These are phyloP conservation scores for Siphamia tubifer DNA, from an alignment of 2,113 vertebrate genomes.

Conservation along the genomic window DNA sequence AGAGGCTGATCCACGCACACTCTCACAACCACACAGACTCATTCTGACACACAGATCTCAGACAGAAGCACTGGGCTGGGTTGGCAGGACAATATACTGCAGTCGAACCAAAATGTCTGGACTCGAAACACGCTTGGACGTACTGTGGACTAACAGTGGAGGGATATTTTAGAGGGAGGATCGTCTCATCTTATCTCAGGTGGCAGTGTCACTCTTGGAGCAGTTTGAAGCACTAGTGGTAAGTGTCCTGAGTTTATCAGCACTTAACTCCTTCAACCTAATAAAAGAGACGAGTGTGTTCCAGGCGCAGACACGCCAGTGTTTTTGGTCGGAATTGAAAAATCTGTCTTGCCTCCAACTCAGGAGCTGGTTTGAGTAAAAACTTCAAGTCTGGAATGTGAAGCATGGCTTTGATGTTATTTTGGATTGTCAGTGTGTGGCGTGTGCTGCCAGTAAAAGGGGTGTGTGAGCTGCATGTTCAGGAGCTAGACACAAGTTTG, in stretches of 20 bases:
- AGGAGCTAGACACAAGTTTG: slow-evolving; percentile 19
- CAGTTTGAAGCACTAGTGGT: slow-evolving; percentile 36
- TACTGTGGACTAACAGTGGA: slow-evolving; percentile 32
- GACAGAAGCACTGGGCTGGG: slow-evolving; percentile 23
- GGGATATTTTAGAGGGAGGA: slow-evolving; percentile 21
- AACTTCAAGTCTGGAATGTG: slow-evolving; percentile 54
- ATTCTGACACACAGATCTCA: slow-evolving; percentile 37
- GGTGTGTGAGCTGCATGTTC: slow-evolving; percentile 26
- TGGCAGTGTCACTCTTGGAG: slow-evolving; percentile 33
- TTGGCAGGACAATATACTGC: slow-evolving; percentile 48
- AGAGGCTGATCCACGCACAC: slow-evolving; percentile 51
- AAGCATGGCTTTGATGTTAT: slow-evolving; percentile 64
- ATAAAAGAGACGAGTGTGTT: not conserved
- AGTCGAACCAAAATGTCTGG: slow-evolving; percentile 23
- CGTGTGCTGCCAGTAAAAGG: slow-evolving; percentile 32
- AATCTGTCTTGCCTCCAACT: slow-evolving; percentile 17
- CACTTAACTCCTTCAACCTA: not conserved
- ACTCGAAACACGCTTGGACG: slow-evolving; percentile 13
- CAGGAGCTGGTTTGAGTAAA: slow-evolving; percentile 35
- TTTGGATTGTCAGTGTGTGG: slow-evolving; percentile 49
- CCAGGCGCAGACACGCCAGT: not conserved
- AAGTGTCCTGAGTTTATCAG: slow-evolving; percentile 39
- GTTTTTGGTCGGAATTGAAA: slow-evolving; percentile 37
- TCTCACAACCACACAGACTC: slow-evolving; percentile 37
- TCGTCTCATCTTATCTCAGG: slow-evolving; percentile 31